Conservation (phyloP, 2,113 vertebrate species). For the Pterocles orientalis region DNA sequence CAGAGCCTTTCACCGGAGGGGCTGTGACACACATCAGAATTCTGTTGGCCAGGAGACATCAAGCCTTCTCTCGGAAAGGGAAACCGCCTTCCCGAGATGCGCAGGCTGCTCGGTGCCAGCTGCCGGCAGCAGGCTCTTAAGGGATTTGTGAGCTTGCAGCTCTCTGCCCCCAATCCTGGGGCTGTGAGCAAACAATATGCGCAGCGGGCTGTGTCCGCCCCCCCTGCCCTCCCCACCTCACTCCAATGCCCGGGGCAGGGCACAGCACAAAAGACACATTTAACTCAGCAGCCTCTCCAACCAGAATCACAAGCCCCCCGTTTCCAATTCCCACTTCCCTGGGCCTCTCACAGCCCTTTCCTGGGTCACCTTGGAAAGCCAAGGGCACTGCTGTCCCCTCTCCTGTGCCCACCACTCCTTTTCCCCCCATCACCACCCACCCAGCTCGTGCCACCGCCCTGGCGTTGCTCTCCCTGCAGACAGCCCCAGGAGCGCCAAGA, state of each 20-base stretch:
- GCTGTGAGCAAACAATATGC: neutral
- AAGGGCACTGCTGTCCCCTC: neutral
- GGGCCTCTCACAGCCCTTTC: neutral
- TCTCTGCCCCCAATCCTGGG: slow-evolving; percentile 3
- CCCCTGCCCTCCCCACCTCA: neutral
- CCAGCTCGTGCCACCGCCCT: neutral
- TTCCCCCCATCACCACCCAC: neutral
- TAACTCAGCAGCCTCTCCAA: neutral
- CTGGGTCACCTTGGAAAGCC: slow-evolving; percentile 27
- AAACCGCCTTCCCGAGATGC: neutral
- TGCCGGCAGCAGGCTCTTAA: neutral
- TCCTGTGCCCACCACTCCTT: neutral
- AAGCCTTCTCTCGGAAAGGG: neutral
- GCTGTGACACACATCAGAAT: neutral
- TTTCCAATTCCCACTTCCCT: neutral
- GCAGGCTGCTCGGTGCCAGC: neutral
- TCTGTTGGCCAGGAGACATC: neutral
- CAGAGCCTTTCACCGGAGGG: neutral
- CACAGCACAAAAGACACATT: neutral
- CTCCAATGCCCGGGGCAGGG: neutral
- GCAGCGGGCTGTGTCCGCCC: neutral
- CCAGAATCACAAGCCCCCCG: neutral
- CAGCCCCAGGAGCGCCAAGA: neutral
- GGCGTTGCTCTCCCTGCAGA: neutral
- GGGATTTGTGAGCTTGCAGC: slow-evolving; percentile 35